Evolutionary conservation across 2,797 vertebrate genomes (phyloP).

Genomic region (Phoebastria nigripes): DNA sequence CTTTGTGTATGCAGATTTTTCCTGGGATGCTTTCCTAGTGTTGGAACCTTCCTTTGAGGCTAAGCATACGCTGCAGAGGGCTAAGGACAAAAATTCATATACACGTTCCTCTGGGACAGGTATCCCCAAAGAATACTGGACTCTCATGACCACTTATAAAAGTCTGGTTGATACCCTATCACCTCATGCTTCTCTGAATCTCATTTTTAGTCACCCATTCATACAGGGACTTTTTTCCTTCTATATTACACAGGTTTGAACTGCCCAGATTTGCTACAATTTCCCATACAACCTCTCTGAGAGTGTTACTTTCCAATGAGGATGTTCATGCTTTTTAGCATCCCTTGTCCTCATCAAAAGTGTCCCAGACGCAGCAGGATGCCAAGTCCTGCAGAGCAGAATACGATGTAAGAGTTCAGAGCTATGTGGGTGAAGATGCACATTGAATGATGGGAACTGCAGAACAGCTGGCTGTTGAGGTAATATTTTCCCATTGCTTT

Average conservation of each 20-base stretch:
- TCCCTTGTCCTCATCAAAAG: background rate
- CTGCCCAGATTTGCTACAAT: background rate
- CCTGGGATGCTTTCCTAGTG: slow-evolving; percentile 9
- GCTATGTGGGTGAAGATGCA: background rate
- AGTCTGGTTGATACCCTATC: background rate
- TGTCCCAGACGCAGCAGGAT: background rate
- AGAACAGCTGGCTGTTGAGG: background rate
- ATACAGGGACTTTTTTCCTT: background rate
- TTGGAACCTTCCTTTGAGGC: slow-evolving; percentile 32
- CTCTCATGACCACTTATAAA: background rate
- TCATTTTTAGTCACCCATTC: background rate
- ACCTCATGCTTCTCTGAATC: background rate
- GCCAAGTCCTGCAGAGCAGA: background rate
- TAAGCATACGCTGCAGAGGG: background rate
- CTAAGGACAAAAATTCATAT: background rate
- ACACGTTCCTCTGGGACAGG: background rate
- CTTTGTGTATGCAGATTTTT: slow-evolving; percentile 14
- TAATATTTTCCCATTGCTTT: background rate
- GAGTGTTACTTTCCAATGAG: background rate
- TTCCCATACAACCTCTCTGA: background rate
- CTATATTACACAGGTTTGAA: background rate
- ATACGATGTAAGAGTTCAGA: background rate
- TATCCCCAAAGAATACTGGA: background rate
- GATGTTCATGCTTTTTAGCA: background rate
- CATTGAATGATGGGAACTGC: background rate